Conservation (phyloP, 2,888 invertebrate species). For the Orthonevra nobilis region DNA sequence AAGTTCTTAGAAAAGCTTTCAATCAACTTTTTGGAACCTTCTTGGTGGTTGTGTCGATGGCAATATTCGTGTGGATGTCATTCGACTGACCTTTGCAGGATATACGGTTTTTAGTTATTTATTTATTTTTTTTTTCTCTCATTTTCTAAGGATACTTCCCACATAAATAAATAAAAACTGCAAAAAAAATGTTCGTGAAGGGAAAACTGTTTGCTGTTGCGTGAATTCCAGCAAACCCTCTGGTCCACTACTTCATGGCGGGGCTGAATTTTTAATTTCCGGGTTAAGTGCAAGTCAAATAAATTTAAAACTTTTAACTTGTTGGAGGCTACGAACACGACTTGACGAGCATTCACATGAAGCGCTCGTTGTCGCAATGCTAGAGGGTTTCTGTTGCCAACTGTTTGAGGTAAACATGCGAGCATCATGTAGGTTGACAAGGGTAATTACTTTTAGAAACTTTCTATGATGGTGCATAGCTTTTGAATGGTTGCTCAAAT, state of each 20-base stretch:
- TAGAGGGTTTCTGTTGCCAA: slow-evolving; percentile 2
- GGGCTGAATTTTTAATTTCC: slow-evolving; percentile 65
- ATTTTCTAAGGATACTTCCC: no score
- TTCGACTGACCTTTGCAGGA: neutral
- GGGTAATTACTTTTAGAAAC: neutral
- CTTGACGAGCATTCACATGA: no score
- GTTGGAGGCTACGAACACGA: no score
- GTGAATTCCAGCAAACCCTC: slow-evolving; percentile 33
- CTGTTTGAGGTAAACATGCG: slow-evolving; percentile 7
- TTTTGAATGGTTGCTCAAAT: no score
- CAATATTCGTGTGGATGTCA: no score
- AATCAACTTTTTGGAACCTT: slow-evolving; percentile 19
- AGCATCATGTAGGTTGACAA: neutral
- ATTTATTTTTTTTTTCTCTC: no score
- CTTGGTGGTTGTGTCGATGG: slow-evolving; percentile 3
- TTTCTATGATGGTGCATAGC: no score
- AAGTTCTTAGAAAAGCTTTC: slow-evolving; percentile 1
- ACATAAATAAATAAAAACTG: no score
- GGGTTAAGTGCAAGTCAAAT: slow-evolving; percentile 58
- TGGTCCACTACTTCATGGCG: slow-evolving; percentile 18
- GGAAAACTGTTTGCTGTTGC: slow-evolving; percentile 55
- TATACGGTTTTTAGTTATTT: no score
- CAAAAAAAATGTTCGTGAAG: no score
- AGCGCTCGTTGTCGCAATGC: neutral
- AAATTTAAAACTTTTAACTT: slow-evolving; percentile 46